These are phyloP conservation scores for Phylloscopus collybita DNA, from an alignment of 2,797 vertebrate species.

Conservation along the genomic window DNA sequence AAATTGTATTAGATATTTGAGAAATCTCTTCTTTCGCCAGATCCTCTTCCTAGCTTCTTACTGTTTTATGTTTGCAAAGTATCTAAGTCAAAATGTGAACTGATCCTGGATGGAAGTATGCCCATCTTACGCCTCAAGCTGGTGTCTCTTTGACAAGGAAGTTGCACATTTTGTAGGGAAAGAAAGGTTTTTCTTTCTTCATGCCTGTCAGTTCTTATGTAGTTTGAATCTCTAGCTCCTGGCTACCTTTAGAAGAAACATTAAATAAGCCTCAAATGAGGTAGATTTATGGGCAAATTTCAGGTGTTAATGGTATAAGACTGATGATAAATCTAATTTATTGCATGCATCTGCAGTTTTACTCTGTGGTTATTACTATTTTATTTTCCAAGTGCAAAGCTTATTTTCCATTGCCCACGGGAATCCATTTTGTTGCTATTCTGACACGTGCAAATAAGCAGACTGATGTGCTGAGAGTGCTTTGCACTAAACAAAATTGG, in stretches of 20 bases:
- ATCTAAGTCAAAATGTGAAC: not conserved
- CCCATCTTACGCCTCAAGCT: not conserved
- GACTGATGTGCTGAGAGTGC: not conserved
- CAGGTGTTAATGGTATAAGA: not conserved
- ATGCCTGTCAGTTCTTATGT: not conserved
- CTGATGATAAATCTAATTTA: slow-evolving; percentile 35
- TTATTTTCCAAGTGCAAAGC: slow-evolving; percentile 29
- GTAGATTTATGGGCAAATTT: slow-evolving; percentile 36
- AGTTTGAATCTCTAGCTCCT: not conserved
- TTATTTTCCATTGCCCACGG: not conserved
- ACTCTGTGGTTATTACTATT: not conserved
- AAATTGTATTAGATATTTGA: not conserved
- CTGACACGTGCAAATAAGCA: slow-evolving; percentile 1
- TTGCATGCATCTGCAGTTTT: not conserved
- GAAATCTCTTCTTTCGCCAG: not conserved
- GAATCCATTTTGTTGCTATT: slow-evolving; percentile 41
- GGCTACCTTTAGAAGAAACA: not conserved
- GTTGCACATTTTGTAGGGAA: not conserved
- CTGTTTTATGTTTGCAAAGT: not conserved
- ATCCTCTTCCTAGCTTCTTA: not conserved
- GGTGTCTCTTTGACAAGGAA: not conserved
- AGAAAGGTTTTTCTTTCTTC: slow-evolving; percentile 10
- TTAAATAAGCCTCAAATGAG: slow-evolving; percentile 27
- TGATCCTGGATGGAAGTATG: not conserved
- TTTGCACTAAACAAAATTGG: not conserved